These are phyloP conservation scores for Catonia carolina DNA, from an alignment of 2,888 invertebrate genomes.

Conservation along the genomic window DNA sequence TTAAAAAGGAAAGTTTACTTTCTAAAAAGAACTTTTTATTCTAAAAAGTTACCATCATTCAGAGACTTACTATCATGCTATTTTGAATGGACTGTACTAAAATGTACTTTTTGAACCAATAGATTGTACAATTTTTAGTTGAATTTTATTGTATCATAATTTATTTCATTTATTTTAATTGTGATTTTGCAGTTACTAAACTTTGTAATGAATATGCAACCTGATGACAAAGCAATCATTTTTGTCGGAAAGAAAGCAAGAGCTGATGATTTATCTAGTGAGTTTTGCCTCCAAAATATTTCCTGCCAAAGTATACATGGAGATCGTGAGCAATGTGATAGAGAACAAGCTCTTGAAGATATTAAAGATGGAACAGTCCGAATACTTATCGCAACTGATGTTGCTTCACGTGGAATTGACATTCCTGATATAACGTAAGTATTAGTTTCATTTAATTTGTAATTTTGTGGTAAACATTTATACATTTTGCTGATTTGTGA, in stretches of 20 bases:
- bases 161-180: too few species aligned
- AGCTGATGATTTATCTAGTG: constrained; percentile 77
- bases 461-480: too few species aligned
- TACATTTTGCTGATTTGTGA: too few species aligned
- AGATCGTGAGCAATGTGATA: constrained; percentile 66
- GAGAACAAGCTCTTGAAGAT: constrained; percentile 67
- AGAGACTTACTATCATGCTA: too few species aligned
- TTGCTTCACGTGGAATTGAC: constrained; percentile 90
- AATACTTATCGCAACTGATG: constrained; percentile 89
- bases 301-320: constrained; percentile 80
- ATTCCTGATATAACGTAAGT: constrained; percentile 74
- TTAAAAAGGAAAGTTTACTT: too few species aligned
- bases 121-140: too few species aligned
- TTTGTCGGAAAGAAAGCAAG: constrained; percentile 83
- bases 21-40: too few species aligned
- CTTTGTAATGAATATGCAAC: constrained; percentile 62
- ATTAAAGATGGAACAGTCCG: constrained; percentile 70
- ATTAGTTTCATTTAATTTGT: too few species aligned
- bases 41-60: too few species aligned
- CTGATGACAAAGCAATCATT: constrained; percentile 77
- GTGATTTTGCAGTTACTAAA: constrained; percentile 51
- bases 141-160: too few species aligned
- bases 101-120: too few species aligned
- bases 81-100: too few species aligned
- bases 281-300: constrained; percentile 59